A percentile compares a stretch with the other conserved stretches of the same genome.
Evolutionary conservation across 92 coral and sea anemone genomes (phyloP).

Genomic region (Parazoanthus atlanticus): DNA sequence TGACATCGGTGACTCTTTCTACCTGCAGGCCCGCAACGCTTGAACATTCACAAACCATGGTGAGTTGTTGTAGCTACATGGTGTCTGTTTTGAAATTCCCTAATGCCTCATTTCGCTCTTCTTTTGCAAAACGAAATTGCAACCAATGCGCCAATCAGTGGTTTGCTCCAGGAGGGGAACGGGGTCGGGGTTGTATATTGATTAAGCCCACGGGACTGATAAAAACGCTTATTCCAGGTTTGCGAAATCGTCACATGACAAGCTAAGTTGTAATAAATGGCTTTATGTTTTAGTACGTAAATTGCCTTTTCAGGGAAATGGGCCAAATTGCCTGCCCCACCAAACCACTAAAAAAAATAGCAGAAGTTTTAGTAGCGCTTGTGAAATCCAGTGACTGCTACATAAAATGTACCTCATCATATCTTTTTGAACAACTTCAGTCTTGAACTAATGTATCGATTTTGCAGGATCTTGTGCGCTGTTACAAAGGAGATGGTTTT

Average conservation of each 20-base stretch:
- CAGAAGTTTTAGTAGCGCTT: background rate
- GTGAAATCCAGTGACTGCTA: background rate
- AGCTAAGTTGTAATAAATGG: background rate
- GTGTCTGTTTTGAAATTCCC: too few species aligned
- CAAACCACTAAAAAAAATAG: background rate
- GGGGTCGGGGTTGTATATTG: background rate
- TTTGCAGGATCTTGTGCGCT: conserved; percentile 6
- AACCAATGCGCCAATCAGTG: background rate
- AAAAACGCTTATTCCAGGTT: background rate
- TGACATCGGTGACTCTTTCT: background rate
- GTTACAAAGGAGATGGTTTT: conserved; percentile 15
- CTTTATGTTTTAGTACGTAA: background rate
- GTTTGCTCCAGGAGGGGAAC: background rate
- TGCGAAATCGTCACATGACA: background rate
- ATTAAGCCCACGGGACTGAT: background rate
- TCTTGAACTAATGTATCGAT: background rate
- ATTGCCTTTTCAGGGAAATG: background rate
- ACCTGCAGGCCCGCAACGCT: conserved; percentile 23
- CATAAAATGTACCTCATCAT: background rate
- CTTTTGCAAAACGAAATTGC: background rate
- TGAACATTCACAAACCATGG: conserved; percentile 31
- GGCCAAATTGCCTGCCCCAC: background rate
- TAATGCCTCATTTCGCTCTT: background rate
- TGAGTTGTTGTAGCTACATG: background rate
- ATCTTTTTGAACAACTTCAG: background rate